Base-by-base conservation (phyloP, 2,113 vertebrate genomes). In the Theropithecus gelada region DNA sequence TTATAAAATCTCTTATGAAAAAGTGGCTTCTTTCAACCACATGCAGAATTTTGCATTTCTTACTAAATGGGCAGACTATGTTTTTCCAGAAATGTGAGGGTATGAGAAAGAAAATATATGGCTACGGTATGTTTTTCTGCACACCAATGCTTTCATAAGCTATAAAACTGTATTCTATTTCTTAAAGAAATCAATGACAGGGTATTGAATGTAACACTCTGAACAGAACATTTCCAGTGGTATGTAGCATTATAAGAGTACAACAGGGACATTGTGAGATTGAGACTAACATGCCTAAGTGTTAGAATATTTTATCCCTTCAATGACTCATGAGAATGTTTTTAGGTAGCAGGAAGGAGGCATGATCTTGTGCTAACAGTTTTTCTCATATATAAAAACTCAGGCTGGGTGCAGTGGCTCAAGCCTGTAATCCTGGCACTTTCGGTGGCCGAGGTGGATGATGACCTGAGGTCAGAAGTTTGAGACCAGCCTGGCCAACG, bases 181-280 rank as follows among this genome's bases (percentile, higher is more conserved):
- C 94, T 83, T 82, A 82, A 72, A 78, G 93, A 95, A 95, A 95
- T 98, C 94, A 92, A 35, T 97, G 96, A 57, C 25, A 76, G n/a
- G 23, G 50, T 76, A 88, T 92, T 95, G 79, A 95, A 76, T 87
- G 43, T 50, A n/a, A 85, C 66, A 79, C 52, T 16, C 35, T n/a
- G 93, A 92, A 66, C 0, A 45, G 79, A 97, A 92, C 38, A 85
- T 93, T 96, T 88, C 90, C 82, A n/a, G 7, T 17, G 50, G 52
- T 38, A 50, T 66, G 82, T 79, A 83, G 87, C 20, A 55, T 88
- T 43, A 17, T n/a, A 50, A 57, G 87, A 66, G 30, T 52, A 78
- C 27, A 61, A 45, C 27, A 17, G 64, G 27, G 50, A 86, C 57
- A 92, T 16, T 82, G 68, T 83, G 27, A 88, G 57, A 90, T 48